Percentiles rank a stretch among this genome's conserved stretches.
These are phyloP conservation scores for Aporophyla nigra DNA, from an alignment of 2,888 invertebrate species.

Conservation along the genomic window DNA sequence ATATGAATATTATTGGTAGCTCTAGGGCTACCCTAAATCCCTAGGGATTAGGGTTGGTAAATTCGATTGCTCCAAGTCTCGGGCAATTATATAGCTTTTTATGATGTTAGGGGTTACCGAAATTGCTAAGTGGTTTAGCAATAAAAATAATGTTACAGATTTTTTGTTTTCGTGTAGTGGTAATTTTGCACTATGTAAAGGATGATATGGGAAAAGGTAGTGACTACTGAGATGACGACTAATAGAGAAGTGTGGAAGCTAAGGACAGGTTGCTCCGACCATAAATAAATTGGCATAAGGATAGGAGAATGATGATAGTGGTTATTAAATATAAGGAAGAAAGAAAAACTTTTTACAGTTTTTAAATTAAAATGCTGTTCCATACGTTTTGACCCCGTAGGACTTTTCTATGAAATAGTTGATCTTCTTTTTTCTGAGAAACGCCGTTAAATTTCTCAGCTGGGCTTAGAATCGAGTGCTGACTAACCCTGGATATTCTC, in stretches of 20 bases:
- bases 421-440: too few relatives aligned
- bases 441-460: too few relatives aligned
- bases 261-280: neutral
- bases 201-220: neutral
- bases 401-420: too few relatives aligned
- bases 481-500: too few relatives aligned
- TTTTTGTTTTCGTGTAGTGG: constrained; percentile 25
- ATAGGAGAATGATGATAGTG: too few relatives aligned
- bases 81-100: constrained; percentile 56
- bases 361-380: too few relatives aligned
- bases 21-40: constrained; percentile 50
- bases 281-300: neutral
- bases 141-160: constrained; percentile 45
- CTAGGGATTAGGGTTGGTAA: constrained; percentile 59
- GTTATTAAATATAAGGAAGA: too few relatives aligned
- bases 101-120: constrained; percentile 20
- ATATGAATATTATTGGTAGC: constrained; percentile 54
- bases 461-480: too few relatives aligned
- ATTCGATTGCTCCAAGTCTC: constrained; percentile 50
- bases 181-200: neutral
- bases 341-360: too few relatives aligned
- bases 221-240: neutral
- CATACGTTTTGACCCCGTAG: too few relatives aligned
- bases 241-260: neutral
- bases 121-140: constrained; percentile 33